Evolutionary conservation across 2,888 invertebrate species (phyloP), one percentile per base, ranked within the genome.

Genomic region (Alviniconcha strummeri): DNA sequence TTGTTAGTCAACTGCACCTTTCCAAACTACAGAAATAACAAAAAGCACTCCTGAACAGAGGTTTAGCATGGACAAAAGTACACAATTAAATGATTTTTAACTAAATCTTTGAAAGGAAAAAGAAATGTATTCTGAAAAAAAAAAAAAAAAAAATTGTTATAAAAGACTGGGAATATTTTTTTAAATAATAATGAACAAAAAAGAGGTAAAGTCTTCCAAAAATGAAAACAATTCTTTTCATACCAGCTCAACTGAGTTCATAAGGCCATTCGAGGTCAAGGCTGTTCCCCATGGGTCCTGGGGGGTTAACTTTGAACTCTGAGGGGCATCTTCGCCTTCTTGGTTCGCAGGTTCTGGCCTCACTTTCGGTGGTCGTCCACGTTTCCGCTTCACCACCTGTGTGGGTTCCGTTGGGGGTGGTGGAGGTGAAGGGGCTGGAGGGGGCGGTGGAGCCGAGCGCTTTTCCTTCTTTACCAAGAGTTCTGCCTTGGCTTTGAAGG

Each of bases 161-260:
- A 60, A 7, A 36, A 36, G 36, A 36, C 36, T 36, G 36, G 36
- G 36, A 60, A 13, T 9, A 64, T 13, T 64, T 13, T 64, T 64
- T 64, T 64, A 64, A 13, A 15, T 15, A 64, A 64, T 13, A 64
- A 9, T 15, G 4, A 64, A 64, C 3, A 64, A 15, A 13, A 64
- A 9, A 64, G 15, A 13, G 15, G 15, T 64, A 15, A 64, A 13
- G 64, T 64, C 15, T 64, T 64, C 15, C 15, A 64, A 13, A 64
- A 64, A 64, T 15, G 15, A 1, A 64, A 13, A 64, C 64, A 64
- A 9, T 60, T 60, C 60, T 11, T 8, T 60, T 60, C 19, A 13
- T 67, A 79, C 79, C 67, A 76, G 77, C 55, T 82, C 82, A 54
- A 82, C 54, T 0, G 82, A 82, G 54, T 82, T 82, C 9, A 82